Base-by-base conservation (phyloP, 2,113 vertebrate species). In the Willisornis vidua region DNA sequence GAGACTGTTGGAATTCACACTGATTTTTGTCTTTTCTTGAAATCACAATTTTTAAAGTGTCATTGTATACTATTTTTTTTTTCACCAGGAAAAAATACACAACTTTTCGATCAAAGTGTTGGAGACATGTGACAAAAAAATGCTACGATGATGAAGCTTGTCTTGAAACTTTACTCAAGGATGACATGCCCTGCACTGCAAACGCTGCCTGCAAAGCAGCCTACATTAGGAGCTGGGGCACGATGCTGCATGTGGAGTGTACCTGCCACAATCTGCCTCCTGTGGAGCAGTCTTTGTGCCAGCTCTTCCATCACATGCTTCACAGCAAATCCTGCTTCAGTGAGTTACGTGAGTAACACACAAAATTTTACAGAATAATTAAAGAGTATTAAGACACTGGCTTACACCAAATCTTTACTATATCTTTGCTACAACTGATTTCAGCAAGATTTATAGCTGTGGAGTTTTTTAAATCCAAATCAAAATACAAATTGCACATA, bases 251-350 rank as follows among this genome's bases (percentile, higher is more conserved):
- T 23, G 39, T 90, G 9, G 97, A 97, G 12, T 99, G 99, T 58
- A 98, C 97, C 22, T 99, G 99, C 75, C 94, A 96, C 51, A 81
- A 96, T 33, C 8, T 97, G 19, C 73, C 93, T 25, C 86, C 79
- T 1, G 5, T 24, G 1, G 95, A 99, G 79, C 96, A 98, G 11
- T 39, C 94, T 62, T 76, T 96, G 45, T 99, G 99, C 70, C 66
- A 95, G 57, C 94, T 96, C 91, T 98, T 99, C 95, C 97, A 98
- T 14, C 96, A 98, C 13, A 97, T 98, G 55, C 94, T 99, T 89
- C 98, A 99, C 72, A 98, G 98, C 81, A 98, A 97, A 72, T 98
- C 98, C 45, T 98, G 97, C 92, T 98, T 99, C 96, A 95, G 98
- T 98, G 97, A 99, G 98, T 98, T 91, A 19, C 71, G 87, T 93